Base-by-base conservation (phyloP, 1,140 invertebrate species). In the Philopotamus ludificatus region DNA sequence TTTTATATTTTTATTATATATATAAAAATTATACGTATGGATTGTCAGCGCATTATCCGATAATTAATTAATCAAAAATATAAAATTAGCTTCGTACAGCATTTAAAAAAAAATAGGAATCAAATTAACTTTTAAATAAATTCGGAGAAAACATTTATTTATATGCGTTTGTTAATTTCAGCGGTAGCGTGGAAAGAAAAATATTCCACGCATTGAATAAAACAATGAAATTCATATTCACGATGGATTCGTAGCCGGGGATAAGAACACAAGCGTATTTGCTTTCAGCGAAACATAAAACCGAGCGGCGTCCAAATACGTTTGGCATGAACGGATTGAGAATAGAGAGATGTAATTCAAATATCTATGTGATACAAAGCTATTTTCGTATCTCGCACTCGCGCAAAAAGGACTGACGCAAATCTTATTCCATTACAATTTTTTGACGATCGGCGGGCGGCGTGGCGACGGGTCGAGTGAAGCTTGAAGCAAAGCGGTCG, bases 231-330 rank as follows among this genome's bases (percentile, higher is more conserved):
- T 34, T 34, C 28, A 34, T 12, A 34, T 34, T 34, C 28, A 34
- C 28, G 12, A 34, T n/a, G n/a, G n/a, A n/a, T n/a, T n/a, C n/a
- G n/a, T 20, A 42, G 16, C 12, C 25, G 44, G 21, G 57, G 9
- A 47, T 47, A 47, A 60, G 47, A 60, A 60, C 47, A 60, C 47
- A 60, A 60, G 57, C 57, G 57, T 60, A 60, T 60, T 60, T 60
- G 57, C 57, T 60, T 60, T 60, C 15, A 60, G 57, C 57, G 47
- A 60, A 60, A 18, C 28, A 23, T 44, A 21, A 25, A 26, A n/a
- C 25, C 44, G 10, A 26, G 42, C 47, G 42, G 44, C 42, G 28
- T 53, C 3, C 23, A 42, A 7, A 60, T 60, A 60, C n/a, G n/a
- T 60, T 60, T 60, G 57, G 57, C 57, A 60, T 60, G 57, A 26